phyloP scores from a whole-genome alignment of 2,113 vertebrate genomes.

The Irena cyanogastra region DNA sequence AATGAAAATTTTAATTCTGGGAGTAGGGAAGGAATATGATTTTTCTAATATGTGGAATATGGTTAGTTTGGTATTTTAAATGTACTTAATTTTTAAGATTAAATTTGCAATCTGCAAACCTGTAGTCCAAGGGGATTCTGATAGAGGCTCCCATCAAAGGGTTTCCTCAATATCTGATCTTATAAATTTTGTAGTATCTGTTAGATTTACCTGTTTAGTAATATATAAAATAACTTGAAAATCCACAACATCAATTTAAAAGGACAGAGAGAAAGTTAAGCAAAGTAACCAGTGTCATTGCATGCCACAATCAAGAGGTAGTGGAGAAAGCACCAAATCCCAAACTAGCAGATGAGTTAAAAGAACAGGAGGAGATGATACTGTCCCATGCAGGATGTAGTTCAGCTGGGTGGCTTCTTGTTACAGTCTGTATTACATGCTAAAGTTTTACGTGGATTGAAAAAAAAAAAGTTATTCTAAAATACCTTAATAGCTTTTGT shows the following conservation, averaged over 20 bases:
- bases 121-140: neutral
- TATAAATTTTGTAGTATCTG: accelerated
- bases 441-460: neutral
- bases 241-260: neutral
- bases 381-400: neutral
- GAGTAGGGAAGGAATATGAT: neutral
- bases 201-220: neutral
- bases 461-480: neutral
- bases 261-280: neutral
- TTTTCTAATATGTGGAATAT: neutral
- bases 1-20: neutral
- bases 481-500: neutral
- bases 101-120: neutral
- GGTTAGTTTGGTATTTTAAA: neutral
- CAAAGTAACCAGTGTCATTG: neutral
- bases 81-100: neutral
- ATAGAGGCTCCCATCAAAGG: neutral
- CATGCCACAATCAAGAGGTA: neutral
- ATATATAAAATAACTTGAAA: neutral
- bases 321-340: neutral
- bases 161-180: neutral
- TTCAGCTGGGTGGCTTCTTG: neutral
- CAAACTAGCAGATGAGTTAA: neutral
- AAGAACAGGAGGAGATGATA: neutral
- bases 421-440: neutral